Conservation (phyloP, 1,140 invertebrate species). For the Lutraria rhynchaena region DNA sequence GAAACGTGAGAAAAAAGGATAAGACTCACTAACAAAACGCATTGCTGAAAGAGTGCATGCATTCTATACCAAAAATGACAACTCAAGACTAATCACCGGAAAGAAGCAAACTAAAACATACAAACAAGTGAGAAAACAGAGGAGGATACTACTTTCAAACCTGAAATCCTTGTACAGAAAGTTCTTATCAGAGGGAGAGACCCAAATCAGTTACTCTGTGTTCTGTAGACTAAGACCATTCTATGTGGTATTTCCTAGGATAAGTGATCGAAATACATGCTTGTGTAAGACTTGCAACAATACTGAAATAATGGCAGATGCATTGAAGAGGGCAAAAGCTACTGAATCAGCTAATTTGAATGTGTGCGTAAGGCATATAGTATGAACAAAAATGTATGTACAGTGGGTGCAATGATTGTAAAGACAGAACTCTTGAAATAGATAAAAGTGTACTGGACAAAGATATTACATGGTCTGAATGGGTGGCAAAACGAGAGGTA, state of each 20-base stretch:
- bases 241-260: constrained; percentile 52
- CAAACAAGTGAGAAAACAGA: constrained; percentile 57
- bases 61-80: constrained; percentile 59
- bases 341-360: constrained; percentile 27
- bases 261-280: constrained; percentile 57
- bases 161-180: constrained; percentile 49
- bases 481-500: constrained; percentile 21
- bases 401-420: constrained; percentile 44
- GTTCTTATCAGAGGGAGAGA: constrained; percentile 44
- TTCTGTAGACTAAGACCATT: constrained; percentile 59
- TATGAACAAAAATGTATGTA: constrained; percentile 56
- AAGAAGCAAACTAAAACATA: constrained; percentile 53
- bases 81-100: constrained; percentile 41
- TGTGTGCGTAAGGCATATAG: neutral
- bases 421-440: constrained; percentile 15
- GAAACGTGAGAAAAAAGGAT: neutral
- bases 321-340: constrained; percentile 1
- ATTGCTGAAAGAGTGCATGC: constrained; percentile 1
- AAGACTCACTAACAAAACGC: constrained; percentile 22
- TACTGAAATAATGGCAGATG: constrained; percentile 41
- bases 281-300: constrained; percentile 59
- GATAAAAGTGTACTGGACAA: constrained; percentile 3
- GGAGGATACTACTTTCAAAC: constrained; percentile 33
- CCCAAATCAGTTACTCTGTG: constrained; percentile 51
- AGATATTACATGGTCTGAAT: constrained; percentile 43